Percentiles rank a stretch among this genome's conserved stretches.
These are phyloP conservation scores for Proterorhinus semilunaris DNA, from an alignment of 2,113 vertebrate species.

Conservation along the genomic window DNA sequence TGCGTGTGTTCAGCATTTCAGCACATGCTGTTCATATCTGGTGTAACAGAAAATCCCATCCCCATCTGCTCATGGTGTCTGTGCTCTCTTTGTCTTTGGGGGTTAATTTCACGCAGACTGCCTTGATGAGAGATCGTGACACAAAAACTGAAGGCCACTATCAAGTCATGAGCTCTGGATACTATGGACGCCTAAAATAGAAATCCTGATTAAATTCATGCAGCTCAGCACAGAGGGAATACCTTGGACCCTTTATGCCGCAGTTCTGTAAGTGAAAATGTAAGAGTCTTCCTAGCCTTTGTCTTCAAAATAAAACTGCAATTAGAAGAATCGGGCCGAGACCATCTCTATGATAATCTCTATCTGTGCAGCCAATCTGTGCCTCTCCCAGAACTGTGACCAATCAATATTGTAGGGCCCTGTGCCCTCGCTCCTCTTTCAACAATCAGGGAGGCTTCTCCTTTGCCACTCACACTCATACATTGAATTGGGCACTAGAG, in stretches of 20 bases:
- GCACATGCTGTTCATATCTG: background rate
- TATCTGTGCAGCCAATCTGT: background rate
- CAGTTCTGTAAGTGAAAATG: background rate
- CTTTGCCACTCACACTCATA: background rate
- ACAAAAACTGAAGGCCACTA: background rate
- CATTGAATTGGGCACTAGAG: background rate
- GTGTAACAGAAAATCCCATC: background rate
- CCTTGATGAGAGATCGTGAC: background rate
- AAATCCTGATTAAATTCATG: background rate
- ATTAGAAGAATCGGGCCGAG: background rate
- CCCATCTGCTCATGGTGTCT: background rate
- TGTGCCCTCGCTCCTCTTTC: background rate
- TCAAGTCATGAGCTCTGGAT: background rate
- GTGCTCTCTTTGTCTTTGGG: background rate
- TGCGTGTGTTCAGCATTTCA: conserved; percentile 14
- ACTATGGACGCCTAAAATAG: background rate
- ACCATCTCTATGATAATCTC: background rate
- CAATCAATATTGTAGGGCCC: conserved; percentile 4
- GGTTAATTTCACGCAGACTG: background rate
- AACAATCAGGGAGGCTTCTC: background rate
- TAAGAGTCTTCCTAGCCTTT: background rate
- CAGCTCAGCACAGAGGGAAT: background rate
- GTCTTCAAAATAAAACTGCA: background rate
- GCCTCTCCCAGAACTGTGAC: conserved; percentile 4
- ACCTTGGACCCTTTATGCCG: background rate